phyloP scores from a whole-genome alignment of 1,140 invertebrate genomes.

The Lasaia peninsularis region DNA sequence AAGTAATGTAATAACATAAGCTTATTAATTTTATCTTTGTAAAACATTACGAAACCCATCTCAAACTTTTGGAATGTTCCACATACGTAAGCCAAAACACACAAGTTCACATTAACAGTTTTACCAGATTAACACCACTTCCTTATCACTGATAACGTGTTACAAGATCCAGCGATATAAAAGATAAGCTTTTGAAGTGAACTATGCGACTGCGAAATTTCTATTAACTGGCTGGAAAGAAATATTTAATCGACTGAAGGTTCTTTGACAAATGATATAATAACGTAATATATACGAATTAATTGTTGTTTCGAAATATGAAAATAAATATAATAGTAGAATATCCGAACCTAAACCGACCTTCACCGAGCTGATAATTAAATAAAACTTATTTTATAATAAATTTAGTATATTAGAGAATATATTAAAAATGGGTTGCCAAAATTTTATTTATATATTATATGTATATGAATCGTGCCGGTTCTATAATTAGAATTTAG shows the following conservation, averaged over 20 bases:
- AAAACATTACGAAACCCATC: conserved; percentile 9
- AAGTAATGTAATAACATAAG: background rate
- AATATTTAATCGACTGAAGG: background rate
- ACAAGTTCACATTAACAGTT: conserved; percentile 9
- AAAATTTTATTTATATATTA: too few relatives aligned
- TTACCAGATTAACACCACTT: conserved; percentile 12
- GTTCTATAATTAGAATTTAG: too few relatives aligned
- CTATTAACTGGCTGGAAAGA: conserved; percentile 7
- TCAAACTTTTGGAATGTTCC: conserved; percentile 1
- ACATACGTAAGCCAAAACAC: conserved; percentile 1
- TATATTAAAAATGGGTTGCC: too few relatives aligned
- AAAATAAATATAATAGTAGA: too few relatives aligned
- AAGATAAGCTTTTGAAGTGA: background rate
- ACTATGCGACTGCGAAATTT: background rate
- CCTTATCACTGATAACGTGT: conserved; percentile 21
- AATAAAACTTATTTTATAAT: too few relatives aligned
- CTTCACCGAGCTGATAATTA: too few relatives aligned
- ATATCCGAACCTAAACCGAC: too few relatives aligned
- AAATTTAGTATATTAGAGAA: too few relatives aligned
- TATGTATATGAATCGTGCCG: too few relatives aligned
- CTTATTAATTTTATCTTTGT: background rate
- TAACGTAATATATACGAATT: too few relatives aligned
- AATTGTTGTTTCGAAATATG: too few relatives aligned
- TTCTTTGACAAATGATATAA: too few relatives aligned
- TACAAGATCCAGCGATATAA: background rate